Conservation (phyloP, 2,888 invertebrate species). For the Chirona hameri region DNA sequence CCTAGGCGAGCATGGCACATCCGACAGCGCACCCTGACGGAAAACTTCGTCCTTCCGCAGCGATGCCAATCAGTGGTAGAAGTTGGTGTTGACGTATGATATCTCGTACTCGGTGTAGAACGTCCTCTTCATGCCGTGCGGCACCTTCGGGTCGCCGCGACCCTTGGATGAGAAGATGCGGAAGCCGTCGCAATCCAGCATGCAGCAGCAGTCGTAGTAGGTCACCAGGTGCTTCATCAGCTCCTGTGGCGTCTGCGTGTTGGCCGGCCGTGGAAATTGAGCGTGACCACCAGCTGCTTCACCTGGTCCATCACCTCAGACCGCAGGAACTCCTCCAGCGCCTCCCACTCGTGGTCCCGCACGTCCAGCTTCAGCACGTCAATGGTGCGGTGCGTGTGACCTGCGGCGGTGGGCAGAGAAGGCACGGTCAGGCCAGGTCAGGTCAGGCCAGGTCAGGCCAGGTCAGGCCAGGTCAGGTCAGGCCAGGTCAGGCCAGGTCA, state of each 20-base stretch:
- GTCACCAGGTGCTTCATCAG: background rate
- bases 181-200: slow-evolving; percentile 28
- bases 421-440: background rate
- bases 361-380: slow-evolving; percentile 25
- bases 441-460: background rate
- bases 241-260: no score
- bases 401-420: background rate
- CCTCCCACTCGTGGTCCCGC: slow-evolving; percentile 12
- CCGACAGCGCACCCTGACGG: no score
- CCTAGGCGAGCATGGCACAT: no score
- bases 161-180: slow-evolving; percentile 4
- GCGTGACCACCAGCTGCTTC: slow-evolving; percentile 27
- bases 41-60: no score
- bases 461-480: no score
- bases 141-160: background rate
- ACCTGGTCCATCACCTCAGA: slow-evolving; percentile 13
- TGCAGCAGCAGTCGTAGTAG: slow-evolving; percentile 14
- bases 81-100: slow-evolving; percentile 26
- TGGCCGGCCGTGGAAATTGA: background rate
- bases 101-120: slow-evolving; percentile 14
- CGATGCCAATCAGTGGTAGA: background rate
- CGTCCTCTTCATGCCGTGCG: background rate
- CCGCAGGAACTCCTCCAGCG: background rate
- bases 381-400: slow-evolving; percentile 2
- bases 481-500: no score